These are phyloP conservation scores for Mus spicilegus DNA, from an alignment of 2,113 vertebrate genomes.

Conservation along the genomic window DNA sequence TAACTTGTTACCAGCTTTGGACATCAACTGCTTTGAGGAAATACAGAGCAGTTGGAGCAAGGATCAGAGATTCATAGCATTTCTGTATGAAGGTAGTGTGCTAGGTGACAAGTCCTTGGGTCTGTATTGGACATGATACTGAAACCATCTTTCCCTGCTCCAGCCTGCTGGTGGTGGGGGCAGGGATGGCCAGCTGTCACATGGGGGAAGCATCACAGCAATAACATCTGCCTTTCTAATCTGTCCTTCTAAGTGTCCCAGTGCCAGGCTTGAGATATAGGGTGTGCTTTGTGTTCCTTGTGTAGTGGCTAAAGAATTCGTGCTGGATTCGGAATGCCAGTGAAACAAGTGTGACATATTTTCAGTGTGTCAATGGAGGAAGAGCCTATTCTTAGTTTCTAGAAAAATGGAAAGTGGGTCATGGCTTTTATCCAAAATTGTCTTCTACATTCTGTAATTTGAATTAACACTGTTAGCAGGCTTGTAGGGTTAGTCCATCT, in stretches of 20 bases:
- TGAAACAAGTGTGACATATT: conserved; percentile 91
- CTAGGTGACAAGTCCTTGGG: conserved; percentile 85
- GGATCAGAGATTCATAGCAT: conserved; percentile 84
- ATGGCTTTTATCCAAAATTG: conserved; percentile 87
- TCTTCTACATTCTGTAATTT: conserved; percentile 88
- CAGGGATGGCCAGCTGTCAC: conserved; percentile 79
- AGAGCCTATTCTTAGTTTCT: conserved; percentile 90
- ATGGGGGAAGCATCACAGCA: conserved; percentile 83
- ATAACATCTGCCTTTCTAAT: conserved; percentile 85
- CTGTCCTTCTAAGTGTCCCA: conserved; percentile 85
- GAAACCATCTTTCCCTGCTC: conserved; percentile 85
- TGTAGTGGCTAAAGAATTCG: conserved; percentile 89
- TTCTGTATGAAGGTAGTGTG: conserved; percentile 84
- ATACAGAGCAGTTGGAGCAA: conserved; percentile 86
- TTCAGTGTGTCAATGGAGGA: conserved; percentile 94
- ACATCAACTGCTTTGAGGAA: conserved; percentile 87
- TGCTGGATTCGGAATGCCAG: conserved; percentile 88
- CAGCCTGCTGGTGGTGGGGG: conserved; percentile 83
- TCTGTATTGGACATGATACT: conserved; percentile 86
- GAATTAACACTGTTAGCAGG: conserved; percentile 89
- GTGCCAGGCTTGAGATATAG: conserved; percentile 85
- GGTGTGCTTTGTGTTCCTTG: conserved; percentile 85
- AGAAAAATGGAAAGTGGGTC: conserved; percentile 89
- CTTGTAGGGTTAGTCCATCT: conserved; percentile 90
- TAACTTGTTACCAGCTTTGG: conserved; percentile 86